Evolutionary conservation across 1,140 invertebrate species (phyloP), one percentile per base, ranked within the genome.

Genomic region (Goniozus legneri): DNA sequence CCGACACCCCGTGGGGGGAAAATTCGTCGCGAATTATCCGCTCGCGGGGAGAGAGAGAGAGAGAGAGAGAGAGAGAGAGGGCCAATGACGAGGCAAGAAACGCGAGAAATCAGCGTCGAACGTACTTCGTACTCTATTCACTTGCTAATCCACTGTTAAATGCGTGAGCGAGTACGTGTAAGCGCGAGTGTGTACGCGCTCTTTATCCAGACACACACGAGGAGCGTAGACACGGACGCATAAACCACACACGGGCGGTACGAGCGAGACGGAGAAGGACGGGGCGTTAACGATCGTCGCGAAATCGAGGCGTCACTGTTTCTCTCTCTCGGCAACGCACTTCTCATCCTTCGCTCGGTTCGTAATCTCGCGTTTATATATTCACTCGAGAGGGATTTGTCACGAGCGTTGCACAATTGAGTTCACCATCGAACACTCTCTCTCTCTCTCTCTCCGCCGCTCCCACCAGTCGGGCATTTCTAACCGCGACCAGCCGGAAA

Each of bases 1-100:
- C 21, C 27, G 35, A 21, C 36, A 46, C 13, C 36, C 44, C 21
- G 13, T 16, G 27, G 10, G 39, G 27, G 33, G 44, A 45, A 53
- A 56, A n/a, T n/a, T n/a, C n/a, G n/a, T n/a, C n/a, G n/a, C n/a
- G 39, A 27, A 27, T 6, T 27, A 10, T 27, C 24, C 7, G 24
- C 43, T 16, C 30, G 36, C 14, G 10, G n/a, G n/a, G n/a, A n/a
- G 2, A 31, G 40, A 32, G 21, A 24, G 18, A 45, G 14, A 50
- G 10, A 46, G 45, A 36, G 39, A 16, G 27, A 42, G 22, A 30
- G 31, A 10, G 22, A 41, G 19, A 42, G 22, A 13, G 8, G 18
- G 3, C 20, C 18, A 16, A 3, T 8, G 19, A 15, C 14, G 18
- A 18, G 30, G 16, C 13, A 10, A 19, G 7, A 22, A 40, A 24